phyloP scores from a whole-genome alignment of 2,888 invertebrate species.

The Amphimallon solstitiale region DNA sequence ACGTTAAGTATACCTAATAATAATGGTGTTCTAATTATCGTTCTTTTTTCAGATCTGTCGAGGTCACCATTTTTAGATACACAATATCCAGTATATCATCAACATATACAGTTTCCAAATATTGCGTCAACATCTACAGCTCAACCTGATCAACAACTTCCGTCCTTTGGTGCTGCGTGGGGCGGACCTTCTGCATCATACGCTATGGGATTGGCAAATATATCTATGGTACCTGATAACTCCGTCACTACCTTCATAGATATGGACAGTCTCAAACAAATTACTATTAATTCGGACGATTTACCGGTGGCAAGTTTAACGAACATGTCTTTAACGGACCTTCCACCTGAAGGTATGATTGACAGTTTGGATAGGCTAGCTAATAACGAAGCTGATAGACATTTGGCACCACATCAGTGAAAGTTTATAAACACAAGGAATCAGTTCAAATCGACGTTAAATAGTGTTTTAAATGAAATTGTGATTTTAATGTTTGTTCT shows the following conservation, averaged over 20 bases:
- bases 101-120: constrained; percentile 5
- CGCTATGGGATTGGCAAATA: constrained; percentile 6
- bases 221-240: constrained; percentile 36
- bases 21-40: too few species aligned
- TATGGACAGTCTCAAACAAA: constrained; percentile 62
- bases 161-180: constrained; percentile 16
- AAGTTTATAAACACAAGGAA: too few species aligned
- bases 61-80: constrained; percentile 22
- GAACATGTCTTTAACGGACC: constrained; percentile 64
- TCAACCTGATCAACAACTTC: constrained; percentile 22
- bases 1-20: too few species aligned
- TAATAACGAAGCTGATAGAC: constrained; percentile 61
- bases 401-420: constrained; percentile 17
- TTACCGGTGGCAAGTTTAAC: constrained; percentile 55
- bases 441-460: too few species aligned
- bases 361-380: constrained; percentile 68
- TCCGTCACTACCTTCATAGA: constrained; percentile 56
- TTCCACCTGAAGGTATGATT: constrained; percentile 62
- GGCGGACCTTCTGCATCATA: constrained; percentile 28
- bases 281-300: constrained; percentile 61
- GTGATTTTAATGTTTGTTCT: background rate
- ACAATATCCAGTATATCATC: background rate
- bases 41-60: constrained; percentile 33
- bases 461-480: background rate
- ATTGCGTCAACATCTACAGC: constrained; percentile 12